These are phyloP conservation scores for Myiotriccus ornatus DNA, from an alignment of 2,797 vertebrate species.

Conservation along the genomic window DNA sequence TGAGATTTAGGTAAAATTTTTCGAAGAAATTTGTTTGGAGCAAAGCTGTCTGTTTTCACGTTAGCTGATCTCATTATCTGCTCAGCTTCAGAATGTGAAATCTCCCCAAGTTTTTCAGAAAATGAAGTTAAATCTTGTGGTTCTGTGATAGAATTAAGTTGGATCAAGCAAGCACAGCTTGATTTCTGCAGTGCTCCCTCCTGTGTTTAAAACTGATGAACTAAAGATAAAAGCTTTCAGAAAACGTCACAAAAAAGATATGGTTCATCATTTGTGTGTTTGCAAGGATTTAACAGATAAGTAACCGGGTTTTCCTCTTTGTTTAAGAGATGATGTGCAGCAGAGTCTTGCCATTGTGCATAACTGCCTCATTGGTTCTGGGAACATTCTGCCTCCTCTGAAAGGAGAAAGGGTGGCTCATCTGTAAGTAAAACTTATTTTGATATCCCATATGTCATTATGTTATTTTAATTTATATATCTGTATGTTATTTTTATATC, in stretches of 20 bases:
- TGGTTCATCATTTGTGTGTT: background rate
- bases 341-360: conserved; percentile 93
- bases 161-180: background rate
- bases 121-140: background rate
- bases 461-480: background rate
- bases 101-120: background rate
- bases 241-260: background rate
- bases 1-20: background rate
- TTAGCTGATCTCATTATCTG: background rate
- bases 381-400: conserved; percentile 88
- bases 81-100: background rate
- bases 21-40: background rate
- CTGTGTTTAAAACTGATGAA: background rate
- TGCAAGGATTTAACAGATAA: background rate
- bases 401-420: conserved; percentile 88
- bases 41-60: background rate
- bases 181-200: background rate
- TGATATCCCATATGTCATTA: background rate
- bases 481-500: background rate
- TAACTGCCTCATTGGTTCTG: conserved; percentile 94
- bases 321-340: conserved; percentile 90
- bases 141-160: background rate
- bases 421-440: conserved; percentile 80
- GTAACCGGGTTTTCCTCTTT: background rate
- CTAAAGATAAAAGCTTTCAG: background rate